Percentiles rank a stretch among this genome's conserved stretches.
These are phyloP conservation scores for Diachasma alloeum DNA, from an alignment of 1,140 invertebrate species.

Conservation along the genomic window DNA sequence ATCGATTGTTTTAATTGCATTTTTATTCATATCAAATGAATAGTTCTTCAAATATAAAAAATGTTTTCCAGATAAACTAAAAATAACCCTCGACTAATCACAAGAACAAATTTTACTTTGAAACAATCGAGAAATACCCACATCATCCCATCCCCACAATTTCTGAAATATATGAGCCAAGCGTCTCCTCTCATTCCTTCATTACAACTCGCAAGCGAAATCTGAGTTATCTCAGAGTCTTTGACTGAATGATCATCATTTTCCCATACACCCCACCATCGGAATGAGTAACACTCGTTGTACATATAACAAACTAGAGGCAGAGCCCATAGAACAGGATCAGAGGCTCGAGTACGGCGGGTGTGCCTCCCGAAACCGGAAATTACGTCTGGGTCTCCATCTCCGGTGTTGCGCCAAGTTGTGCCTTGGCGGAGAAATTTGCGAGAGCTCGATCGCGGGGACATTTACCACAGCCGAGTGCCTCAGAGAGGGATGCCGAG, in stretches of 20 bases:
- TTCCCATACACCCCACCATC: not conserved
- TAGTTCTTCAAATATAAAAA: no score
- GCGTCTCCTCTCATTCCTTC: not conserved
- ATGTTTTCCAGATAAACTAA: no score
- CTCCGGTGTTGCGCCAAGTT: constrained; percentile 62
- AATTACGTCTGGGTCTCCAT: constrained; percentile 64
- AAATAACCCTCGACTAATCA: no score
- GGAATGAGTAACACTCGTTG: not conserved
- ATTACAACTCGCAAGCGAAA: not conserved
- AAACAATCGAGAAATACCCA: not conserved
- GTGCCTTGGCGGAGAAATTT: constrained; percentile 44
- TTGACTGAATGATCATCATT: constrained; percentile 6
- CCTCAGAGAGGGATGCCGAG: not conserved
- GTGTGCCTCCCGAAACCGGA: constrained; percentile 51
- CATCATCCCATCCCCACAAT: not conserved
- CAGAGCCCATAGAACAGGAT: constrained; percentile 1
- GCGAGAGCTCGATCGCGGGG: not conserved
- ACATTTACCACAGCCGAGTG: constrained; percentile 7
- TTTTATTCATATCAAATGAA: no score
- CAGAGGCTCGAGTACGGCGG: not conserved
- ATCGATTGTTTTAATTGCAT: no score
- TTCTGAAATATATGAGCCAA: not conserved
- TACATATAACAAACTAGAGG: not conserved
- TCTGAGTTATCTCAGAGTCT: not conserved
- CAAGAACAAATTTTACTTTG: no score